Conservation (phyloP, 2,113 vertebrate genomes). For the Vireo altiloquus region DNA sequence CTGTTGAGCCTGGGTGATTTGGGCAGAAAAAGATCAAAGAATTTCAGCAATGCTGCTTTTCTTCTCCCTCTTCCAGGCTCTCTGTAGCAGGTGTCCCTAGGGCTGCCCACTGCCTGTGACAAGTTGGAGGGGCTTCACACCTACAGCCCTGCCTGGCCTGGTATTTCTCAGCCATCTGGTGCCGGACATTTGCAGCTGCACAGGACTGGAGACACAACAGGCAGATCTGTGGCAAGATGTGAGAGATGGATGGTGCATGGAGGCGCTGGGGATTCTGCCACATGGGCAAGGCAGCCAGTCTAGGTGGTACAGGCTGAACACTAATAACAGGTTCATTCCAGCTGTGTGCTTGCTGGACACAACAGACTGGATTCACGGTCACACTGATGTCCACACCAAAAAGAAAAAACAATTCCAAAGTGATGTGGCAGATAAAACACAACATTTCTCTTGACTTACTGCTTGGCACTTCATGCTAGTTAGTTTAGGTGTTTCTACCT, state of each 20-base stretch:
- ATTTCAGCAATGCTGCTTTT: constrained; percentile 40
- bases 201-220: background rate
- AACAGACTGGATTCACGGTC: background rate
- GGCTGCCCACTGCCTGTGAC: background rate
- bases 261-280: background rate
- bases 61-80: background rate
- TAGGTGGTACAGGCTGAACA: background rate
- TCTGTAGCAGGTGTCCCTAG: background rate
- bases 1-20: background rate
- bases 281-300: background rate
- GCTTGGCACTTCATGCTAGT: background rate
- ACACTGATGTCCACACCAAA: background rate
- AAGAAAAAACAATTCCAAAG: background rate
- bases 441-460: background rate
- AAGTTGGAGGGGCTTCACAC: background rate
- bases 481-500: background rate
- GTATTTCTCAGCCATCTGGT: fast-evolving
- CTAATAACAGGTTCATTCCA: background rate
- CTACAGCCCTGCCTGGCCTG: background rate
- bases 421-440: background rate
- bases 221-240: background rate
- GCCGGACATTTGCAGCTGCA: background rate
- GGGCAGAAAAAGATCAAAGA: background rate
- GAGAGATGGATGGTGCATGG: fast-evolving
- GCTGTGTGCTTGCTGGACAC: background rate